A percentile compares a stretch with the other conserved stretches of the same genome.
Conservation (phyloP, 2,888 invertebrate species). For the Sphaerophoria rueppellii region DNA sequence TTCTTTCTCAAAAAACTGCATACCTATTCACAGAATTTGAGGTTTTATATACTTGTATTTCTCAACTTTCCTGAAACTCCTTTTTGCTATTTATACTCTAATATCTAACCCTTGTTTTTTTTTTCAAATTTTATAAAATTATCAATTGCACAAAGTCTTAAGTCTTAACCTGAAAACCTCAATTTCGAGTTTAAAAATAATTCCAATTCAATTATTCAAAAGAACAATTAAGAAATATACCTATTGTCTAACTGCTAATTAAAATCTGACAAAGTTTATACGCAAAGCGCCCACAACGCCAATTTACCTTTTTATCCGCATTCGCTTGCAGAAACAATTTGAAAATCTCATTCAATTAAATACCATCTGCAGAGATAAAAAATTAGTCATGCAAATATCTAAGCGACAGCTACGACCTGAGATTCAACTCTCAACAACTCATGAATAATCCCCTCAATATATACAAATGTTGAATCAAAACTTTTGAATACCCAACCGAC, state of each 20-base stretch:
- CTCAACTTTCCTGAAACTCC: too few relatives aligned
- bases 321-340: slow-evolving; percentile 14
- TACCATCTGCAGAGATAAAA: slow-evolving; percentile 38
- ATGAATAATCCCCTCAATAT: slow-evolving; percentile 55
- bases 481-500: slow-evolving; percentile 24
- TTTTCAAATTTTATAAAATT: background rate
- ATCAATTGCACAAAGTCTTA: background rate
- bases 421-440: slow-evolving; percentile 49
- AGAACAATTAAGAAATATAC: background rate
- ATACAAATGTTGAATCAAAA: slow-evolving; percentile 41
- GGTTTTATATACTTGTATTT: too few relatives aligned
- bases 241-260: slow-evolving; percentile 8
- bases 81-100: too few relatives aligned
- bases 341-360: slow-evolving; percentile 53
- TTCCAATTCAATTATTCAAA: background rate
- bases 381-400: slow-evolving; percentile 64
- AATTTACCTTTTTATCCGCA: background rate
- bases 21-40: too few relatives aligned
- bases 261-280: slow-evolving; percentile 1
- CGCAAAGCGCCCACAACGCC: background rate
- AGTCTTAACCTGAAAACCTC: background rate
- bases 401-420: slow-evolving; percentile 32
- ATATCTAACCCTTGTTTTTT: too few relatives aligned
- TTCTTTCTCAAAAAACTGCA: too few relatives aligned
- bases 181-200: background rate